Conservation (phyloP, 2,888 invertebrate genomes). For the Dysmachus trigonus region DNA sequence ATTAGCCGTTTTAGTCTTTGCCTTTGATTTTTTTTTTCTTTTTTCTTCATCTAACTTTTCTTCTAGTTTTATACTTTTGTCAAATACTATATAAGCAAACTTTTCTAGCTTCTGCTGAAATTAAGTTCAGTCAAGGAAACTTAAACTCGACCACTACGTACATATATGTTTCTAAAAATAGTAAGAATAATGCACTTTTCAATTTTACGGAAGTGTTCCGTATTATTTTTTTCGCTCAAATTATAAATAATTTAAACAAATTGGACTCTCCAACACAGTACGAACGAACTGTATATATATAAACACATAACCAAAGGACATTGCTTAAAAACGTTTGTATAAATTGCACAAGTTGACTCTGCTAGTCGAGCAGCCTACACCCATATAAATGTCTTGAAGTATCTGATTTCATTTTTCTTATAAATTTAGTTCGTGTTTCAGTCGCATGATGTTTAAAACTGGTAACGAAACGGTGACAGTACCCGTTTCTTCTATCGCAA, state of each 20-base stretch:
- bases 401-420: background rate
- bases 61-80: background rate
- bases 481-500: slow-evolving; percentile 6
- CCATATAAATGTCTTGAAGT: slow-evolving; percentile 1
- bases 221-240: background rate
- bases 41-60: slow-evolving; percentile 1
- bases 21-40: background rate
- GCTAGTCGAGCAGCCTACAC: slow-evolving; percentile 3
- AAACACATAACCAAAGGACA: background rate
- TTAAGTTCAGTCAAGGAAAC: background rate
- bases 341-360: slow-evolving; percentile 27
- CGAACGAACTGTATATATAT: background rate
- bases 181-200: background rate
- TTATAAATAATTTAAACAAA: background rate
- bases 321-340: slow-evolving; percentile 3
- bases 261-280: background rate
- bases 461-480: background rate
- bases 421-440: slow-evolving; percentile 18
- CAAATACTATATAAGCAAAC: slow-evolving; percentile 25
- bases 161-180: background rate
- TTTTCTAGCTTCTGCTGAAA: slow-evolving; percentile 19
- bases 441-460: slow-evolving; percentile 17
- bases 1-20: background rate
- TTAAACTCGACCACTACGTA: slow-evolving; percentile 4
- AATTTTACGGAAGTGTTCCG: background rate